A percentile compares a stretch with the other conserved stretches of the same genome.
phyloP scores from a whole-genome alignment of 2,797 vertebrate genomes.

The Phalanger gymnotis region DNA sequence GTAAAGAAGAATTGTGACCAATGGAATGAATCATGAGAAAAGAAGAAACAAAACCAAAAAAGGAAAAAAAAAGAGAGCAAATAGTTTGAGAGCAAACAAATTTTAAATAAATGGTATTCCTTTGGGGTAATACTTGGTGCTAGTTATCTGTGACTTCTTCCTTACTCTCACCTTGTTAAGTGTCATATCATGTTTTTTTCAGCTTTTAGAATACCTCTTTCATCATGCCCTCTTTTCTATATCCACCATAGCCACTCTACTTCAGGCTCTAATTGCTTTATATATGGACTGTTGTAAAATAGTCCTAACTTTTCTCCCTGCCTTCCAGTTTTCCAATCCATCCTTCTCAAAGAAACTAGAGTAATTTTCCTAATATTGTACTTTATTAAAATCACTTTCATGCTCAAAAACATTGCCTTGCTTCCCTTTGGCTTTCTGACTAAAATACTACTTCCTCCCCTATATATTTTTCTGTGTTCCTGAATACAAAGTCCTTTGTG shows the following conservation, averaged over 20 bases:
- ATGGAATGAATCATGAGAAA: too few relatives aligned
- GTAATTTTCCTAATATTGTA: neutral
- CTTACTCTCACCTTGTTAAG: neutral
- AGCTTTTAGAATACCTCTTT: neutral
- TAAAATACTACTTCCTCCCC: neutral
- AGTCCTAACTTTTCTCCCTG: neutral
- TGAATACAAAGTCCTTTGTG: neutral
- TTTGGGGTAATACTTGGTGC: neutral
- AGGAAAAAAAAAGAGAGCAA: too few relatives aligned
- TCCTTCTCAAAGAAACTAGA: neutral
- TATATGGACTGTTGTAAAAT: neutral
- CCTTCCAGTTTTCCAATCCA: neutral
- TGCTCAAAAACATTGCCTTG: neutral
- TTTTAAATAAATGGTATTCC: neutral
- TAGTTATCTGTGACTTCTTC: neutral
- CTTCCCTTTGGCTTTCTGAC: neutral
- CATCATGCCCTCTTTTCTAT: neutral
- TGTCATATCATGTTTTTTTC: neutral
- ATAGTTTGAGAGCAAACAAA: too few relatives aligned
- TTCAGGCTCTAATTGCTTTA: neutral
- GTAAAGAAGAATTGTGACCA: too few relatives aligned
- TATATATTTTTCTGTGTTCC: neutral
- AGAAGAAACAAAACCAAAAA: too few relatives aligned
- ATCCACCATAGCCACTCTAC: neutral
- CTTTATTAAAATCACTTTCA: neutral